Evolutionary conservation across 2,797 vertebrate genomes (phyloP).

Genomic region (Decapterus maruadsi): DNA sequence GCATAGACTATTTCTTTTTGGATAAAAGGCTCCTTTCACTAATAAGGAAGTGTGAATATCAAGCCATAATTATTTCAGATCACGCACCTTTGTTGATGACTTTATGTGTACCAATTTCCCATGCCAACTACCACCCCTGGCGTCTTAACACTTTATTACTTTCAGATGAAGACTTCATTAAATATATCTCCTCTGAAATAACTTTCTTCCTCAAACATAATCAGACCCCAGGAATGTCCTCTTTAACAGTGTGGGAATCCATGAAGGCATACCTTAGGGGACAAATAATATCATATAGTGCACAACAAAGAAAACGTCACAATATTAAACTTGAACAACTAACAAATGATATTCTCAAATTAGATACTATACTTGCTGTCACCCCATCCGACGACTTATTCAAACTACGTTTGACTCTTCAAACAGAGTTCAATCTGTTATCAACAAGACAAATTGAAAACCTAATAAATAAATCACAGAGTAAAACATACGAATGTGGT

Average conservation of each 20-base stretch:
- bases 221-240: not conserved
- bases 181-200: not conserved
- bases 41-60: not conserved
- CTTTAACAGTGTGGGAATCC: not conserved
- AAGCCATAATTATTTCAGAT: no score
- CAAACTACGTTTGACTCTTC: not conserved
- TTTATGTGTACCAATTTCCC: no score
- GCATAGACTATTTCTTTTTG: not conserved
- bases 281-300: not conserved
- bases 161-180: no score
- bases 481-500: no score
- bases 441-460: no score
- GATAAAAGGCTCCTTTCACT: not conserved
- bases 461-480: no score
- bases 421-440: no score
- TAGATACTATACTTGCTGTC: not conserved
- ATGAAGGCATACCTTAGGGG: constrained; percentile 1
- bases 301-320: not conserved
- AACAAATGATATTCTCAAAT: not conserved
- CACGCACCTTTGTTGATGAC: no score
- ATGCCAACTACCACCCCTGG: no score
- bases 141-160: no score
- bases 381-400: not conserved
- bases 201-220: not conserved
- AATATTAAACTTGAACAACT: not conserved